Percentiles rank a stretch among this genome's conserved stretches.
These are phyloP conservation scores for Popillia japonica DNA, from an alignment of 1,140 invertebrate species.

Conservation along the genomic window DNA sequence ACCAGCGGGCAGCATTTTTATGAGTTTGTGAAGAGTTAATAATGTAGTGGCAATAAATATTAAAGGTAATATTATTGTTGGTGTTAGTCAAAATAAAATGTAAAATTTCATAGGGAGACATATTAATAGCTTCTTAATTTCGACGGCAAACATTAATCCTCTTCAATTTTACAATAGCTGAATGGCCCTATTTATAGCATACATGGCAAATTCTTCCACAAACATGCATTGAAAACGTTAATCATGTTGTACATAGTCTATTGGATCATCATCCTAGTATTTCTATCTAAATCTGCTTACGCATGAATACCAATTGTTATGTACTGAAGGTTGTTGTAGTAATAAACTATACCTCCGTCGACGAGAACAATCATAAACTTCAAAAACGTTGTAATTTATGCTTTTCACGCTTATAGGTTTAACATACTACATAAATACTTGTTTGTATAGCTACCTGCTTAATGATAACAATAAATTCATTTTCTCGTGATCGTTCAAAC, in stretches of 20 bases:
- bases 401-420: neutral
- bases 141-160: neutral
- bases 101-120: too few species aligned
- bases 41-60: too few species aligned
- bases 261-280: neutral
- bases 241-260: too few species aligned
- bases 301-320: constrained; percentile 7
- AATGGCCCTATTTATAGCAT: too few species aligned
- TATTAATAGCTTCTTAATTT: too few species aligned
- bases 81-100: too few species aligned
- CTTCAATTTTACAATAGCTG: neutral
- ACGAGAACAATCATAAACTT: constrained; percentile 6
- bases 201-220: too few species aligned
- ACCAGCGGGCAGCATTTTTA: too few species aligned
- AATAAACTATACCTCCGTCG: neutral
- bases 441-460: constrained; percentile 4
- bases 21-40: too few species aligned
- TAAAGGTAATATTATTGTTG: too few species aligned
- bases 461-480: constrained; percentile 29
- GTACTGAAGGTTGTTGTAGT: neutral
- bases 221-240: too few species aligned
- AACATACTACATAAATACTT: neutral
- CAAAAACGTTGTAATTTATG: constrained; percentile 23
- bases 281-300: neutral
- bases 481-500: neutral